phyloP scores from a whole-genome alignment of 2,113 vertebrate genomes.

The Spea multiplicata region DNA sequence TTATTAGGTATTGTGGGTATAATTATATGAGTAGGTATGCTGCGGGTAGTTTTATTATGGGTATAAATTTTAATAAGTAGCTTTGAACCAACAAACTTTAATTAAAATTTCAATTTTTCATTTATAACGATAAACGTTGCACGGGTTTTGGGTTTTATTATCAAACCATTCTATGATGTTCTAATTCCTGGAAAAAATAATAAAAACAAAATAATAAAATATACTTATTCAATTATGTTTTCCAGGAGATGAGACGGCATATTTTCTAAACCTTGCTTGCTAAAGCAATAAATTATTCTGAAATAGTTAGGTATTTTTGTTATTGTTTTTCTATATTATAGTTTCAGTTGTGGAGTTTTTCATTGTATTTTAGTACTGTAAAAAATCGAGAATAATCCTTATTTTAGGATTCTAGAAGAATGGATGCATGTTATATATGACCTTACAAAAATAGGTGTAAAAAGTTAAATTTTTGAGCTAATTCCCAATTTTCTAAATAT shows the following conservation, averaged over 20 bases:
- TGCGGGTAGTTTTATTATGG: background rate
- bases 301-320: background rate
- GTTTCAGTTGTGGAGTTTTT: too few relatives aligned
- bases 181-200: background rate
- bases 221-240: background rate
- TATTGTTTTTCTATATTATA: too few relatives aligned
- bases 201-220: background rate
- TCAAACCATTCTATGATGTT: background rate
- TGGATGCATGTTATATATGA: too few relatives aligned
- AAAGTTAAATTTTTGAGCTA: too few relatives aligned
- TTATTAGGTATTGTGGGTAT: too few relatives aligned
- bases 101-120: slow-evolving; percentile 2
- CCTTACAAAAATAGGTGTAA: too few relatives aligned
- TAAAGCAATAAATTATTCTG: background rate
- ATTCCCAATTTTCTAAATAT: too few relatives aligned
- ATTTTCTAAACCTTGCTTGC: background rate
- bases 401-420: too few relatives aligned
- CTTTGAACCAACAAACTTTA: background rate
- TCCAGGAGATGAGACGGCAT: background rate
- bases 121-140: background rate
- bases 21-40: too few relatives aligned
- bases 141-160: background rate
- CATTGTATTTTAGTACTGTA: too few relatives aligned
- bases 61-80: background rate
- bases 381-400: too few relatives aligned